A percentile compares a stretch with the other conserved stretches of the same genome.
Evolutionary conservation across 2,888 invertebrate species (phyloP).

Genomic region (Sesia apiformis): DNA sequence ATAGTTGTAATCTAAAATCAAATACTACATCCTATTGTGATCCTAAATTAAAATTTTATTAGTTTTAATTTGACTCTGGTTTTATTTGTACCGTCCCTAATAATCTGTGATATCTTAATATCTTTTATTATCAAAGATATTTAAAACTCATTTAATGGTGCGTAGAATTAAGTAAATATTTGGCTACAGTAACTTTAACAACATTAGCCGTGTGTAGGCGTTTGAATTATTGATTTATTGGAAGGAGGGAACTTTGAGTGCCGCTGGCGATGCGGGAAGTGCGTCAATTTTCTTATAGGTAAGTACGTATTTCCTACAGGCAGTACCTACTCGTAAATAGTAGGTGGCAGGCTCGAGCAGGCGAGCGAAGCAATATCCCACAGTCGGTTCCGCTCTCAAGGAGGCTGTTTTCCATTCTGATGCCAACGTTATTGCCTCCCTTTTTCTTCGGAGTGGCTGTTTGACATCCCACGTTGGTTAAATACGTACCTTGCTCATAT

Average conservation of each 20-base stretch:
- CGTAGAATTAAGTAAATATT: too few relatives aligned
- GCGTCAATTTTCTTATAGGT: too few relatives aligned
- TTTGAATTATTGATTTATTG: neutral
- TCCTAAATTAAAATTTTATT: conserved; percentile 66
- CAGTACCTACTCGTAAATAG: too few relatives aligned
- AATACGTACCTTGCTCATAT: neutral
- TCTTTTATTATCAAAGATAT: too few relatives aligned
- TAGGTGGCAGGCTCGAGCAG: neutral
- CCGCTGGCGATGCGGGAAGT: too few relatives aligned
- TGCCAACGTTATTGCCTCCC: conserved; percentile 16
- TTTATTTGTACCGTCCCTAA: conserved; percentile 22
- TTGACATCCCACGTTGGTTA: conserved; percentile 9
- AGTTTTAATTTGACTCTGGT: conserved; percentile 38
- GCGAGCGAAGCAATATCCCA: conserved; percentile 11
- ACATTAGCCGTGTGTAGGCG: too few relatives aligned
- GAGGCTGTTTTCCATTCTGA: conserved; percentile 15
- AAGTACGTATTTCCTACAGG: too few relatives aligned
- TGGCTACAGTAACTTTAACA: too few relatives aligned
- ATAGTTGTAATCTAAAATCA: conserved; percentile 34
- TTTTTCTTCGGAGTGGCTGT: conserved; percentile 13
- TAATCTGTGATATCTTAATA: too few relatives aligned
- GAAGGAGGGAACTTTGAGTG: too few relatives aligned
- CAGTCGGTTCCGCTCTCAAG: conserved; percentile 6
- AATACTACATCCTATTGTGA: conserved; percentile 47
- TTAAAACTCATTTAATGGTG: too few relatives aligned